A percentile compares a stretch with the other conserved stretches of the same genome.
phyloP scores from a whole-genome alignment of 2,888 invertebrate species.

The Troides oblongomaculatus region DNA sequence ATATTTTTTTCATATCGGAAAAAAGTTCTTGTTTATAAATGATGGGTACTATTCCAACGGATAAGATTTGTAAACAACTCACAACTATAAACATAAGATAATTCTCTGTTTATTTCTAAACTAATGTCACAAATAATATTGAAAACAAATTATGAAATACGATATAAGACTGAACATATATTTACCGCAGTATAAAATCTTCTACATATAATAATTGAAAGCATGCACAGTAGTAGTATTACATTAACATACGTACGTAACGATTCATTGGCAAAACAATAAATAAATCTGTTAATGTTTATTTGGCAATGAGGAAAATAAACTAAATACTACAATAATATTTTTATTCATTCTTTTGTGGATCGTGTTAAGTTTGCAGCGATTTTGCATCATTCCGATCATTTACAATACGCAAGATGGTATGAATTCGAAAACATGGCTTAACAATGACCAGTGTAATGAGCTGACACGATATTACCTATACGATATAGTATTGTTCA shows the following conservation, averaged over 20 bases:
- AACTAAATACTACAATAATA: slow-evolving; percentile 22
- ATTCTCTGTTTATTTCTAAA: too few relatives aligned
- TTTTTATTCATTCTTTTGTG: slow-evolving; percentile 22
- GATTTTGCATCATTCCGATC: slow-evolving; percentile 26
- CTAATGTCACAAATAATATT: too few relatives aligned
- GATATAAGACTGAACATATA: too few relatives aligned
- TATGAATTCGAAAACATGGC: slow-evolving; percentile 26
- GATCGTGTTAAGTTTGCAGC: slow-evolving; percentile 4
- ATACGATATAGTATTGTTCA: background rate
- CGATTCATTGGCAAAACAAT: slow-evolving; percentile 10
- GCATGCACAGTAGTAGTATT: background rate
- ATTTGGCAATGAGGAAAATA: slow-evolving; percentile 23
- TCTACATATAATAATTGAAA: too few relatives aligned
- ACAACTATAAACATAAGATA: too few relatives aligned
- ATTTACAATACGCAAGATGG: slow-evolving; percentile 22
- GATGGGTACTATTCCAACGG: too few relatives aligned
- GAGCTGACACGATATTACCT: background rate
- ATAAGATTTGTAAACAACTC: too few relatives aligned
- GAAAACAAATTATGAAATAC: too few relatives aligned
- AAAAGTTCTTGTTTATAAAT: too few relatives aligned
- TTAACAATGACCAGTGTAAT: slow-evolving; percentile 14
- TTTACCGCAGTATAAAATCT: too few relatives aligned
- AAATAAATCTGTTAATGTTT: slow-evolving; percentile 14
- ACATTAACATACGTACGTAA: background rate
- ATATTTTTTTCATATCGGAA: too few relatives aligned